Percentiles rank a stretch among this genome's conserved stretches.
Evolutionary conservation across 2,113 vertebrate species (phyloP).

Genomic region (Raja brachyura): DNA sequence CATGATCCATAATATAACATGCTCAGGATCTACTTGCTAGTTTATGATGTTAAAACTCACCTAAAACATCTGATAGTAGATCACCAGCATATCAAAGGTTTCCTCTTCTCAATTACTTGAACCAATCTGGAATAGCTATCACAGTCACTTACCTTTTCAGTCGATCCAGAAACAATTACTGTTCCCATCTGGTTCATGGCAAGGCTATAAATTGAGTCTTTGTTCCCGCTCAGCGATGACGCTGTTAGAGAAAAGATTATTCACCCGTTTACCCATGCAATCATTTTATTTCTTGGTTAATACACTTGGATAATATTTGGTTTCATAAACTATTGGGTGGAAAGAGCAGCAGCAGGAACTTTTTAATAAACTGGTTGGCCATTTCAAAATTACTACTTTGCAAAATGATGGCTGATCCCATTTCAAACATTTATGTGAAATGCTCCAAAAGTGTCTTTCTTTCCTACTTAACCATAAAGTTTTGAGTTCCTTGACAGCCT

Average conservation of each 20-base stretch:
- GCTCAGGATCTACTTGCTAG: background rate
- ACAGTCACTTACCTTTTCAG: slow-evolving; percentile 78
- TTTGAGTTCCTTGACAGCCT: background rate
- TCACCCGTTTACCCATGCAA: background rate
- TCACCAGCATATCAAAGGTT: background rate
- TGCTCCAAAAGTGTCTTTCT: background rate
- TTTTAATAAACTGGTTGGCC: background rate
- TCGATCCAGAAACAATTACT: slow-evolving; percentile 95
- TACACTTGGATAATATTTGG: background rate
- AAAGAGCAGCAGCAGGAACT: background rate
- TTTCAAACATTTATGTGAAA: background rate
- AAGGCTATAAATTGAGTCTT: slow-evolving; percentile 98
- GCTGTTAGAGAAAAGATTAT: slow-evolving; percentile 50
- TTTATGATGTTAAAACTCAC: background rate
- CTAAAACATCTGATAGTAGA: slow-evolving; percentile 21
- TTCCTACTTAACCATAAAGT: background rate
- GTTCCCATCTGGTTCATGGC: slow-evolving; percentile 99
- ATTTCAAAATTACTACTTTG: background rate
- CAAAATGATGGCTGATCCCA: background rate
- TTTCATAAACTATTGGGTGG: background rate
- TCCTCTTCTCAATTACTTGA: background rate
- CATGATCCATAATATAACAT: background rate
- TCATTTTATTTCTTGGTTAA: background rate
- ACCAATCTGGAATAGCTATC: background rate
- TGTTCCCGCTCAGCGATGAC: slow-evolving; percentile 95